Percentiles rank a stretch among this genome's conserved stretches.
phyloP scores from a whole-genome alignment of 2,888 invertebrate species.

The Eupeodes luniger region DNA sequence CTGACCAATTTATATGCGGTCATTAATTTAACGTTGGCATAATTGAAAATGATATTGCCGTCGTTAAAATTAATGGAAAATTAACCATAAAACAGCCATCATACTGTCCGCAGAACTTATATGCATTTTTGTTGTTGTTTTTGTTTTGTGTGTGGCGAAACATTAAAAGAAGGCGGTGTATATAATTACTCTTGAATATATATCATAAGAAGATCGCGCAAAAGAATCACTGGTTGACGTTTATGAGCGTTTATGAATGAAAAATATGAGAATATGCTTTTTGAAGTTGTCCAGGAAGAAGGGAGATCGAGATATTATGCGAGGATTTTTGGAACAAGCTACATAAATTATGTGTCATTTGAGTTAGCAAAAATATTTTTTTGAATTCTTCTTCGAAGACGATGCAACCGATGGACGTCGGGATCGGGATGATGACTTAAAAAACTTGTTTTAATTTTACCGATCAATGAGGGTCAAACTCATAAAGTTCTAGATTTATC shows the following conservation, averaged over 20 bases:
- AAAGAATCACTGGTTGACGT: constrained; percentile 49
- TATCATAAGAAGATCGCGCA: constrained; percentile 30
- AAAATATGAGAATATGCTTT: constrained; percentile 38
- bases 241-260: constrained; percentile 65
- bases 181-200: constrained; percentile 40
- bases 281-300: not conserved
- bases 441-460: not conserved
- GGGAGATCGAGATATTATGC: constrained; percentile 25
- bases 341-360: constrained; percentile 50
- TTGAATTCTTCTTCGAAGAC: not conserved
- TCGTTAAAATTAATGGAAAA: constrained; percentile 73
- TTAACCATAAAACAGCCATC: constrained; percentile 63
- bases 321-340: not conserved
- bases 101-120: constrained; percentile 22
- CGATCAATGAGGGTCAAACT: constrained; percentile 67
- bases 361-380: constrained; percentile 37
- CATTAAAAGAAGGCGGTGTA: not conserved
- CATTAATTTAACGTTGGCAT: constrained; percentile 60
- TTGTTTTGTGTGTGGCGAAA: not conserved
- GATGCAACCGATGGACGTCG: not conserved
- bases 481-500: constrained; percentile 61
- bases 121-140: constrained; percentile 4
- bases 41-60: constrained; percentile 69
- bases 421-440: not conserved
- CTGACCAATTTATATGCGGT: constrained; percentile 51